Evolutionary conservation across 2,113 vertebrate species (phyloP), one percentile per base, ranked within the genome.

Genomic region (Dicrurus megarhynchus): DNA sequence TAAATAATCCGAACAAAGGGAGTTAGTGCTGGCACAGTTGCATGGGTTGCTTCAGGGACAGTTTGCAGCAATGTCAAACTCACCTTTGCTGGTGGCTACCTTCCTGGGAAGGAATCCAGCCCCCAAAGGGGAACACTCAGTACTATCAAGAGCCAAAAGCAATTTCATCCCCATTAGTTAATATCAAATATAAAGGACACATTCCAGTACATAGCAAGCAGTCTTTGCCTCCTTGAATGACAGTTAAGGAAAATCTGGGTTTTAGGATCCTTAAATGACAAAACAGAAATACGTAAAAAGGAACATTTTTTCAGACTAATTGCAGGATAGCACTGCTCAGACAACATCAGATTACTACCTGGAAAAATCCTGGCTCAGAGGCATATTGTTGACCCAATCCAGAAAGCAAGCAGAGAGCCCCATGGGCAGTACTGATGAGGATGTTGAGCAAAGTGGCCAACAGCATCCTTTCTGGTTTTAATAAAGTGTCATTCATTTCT

Each of bases 1-100:
- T 80, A 94, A 96, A 96, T 74, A 82, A 96, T 77, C 79, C 0
- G 1, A 79, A 90, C 79, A 86, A 84, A 86, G 23, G 44, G 94
- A 87, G 73, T 37, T 47, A 35, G 57, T 60, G 52, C 87, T 97
- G 96, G 96, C 92, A 94, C 86, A 69, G 64, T 73, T 91, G 87
- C 70, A 88, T 2, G 10, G 59, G 53, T 44, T 94, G 68, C 85
- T 94, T 92, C 86, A 81, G 84, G 87, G 85, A 95, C 37, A 80
- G 85, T 94, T 92, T 96, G 85, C 85, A 92, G 93, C 96, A 97
- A 97, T 92, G 96, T 96, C 97, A 96, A 87, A 84, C 61, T 93
- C 93, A 96, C 94, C 96, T 97, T 95, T 89, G 18, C 68, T 95
- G 67, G 94, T 92, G 44, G 78, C 89, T 96, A 75, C 89, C 89